Conservation (phyloP, 2,113 vertebrate genomes). For the Hippocampus comes region DNA sequence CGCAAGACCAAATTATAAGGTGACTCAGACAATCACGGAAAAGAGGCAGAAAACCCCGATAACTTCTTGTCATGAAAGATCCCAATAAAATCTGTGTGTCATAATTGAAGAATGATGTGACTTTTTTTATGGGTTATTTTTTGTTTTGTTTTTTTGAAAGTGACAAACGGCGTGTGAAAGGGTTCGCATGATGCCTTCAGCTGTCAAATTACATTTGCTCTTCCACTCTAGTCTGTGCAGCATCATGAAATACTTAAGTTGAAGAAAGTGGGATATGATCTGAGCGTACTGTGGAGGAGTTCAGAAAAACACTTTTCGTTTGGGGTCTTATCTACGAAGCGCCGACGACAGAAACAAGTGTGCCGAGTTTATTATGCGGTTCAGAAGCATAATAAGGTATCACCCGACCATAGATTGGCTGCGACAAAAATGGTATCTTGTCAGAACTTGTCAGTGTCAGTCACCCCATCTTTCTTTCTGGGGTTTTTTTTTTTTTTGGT, state of each 20-base stretch:
- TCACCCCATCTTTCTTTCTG: constrained; percentile 12
- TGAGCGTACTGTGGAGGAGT: no score
- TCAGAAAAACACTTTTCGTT: neutral
- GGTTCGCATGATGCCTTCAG: neutral
- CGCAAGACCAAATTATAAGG: constrained; percentile 30
- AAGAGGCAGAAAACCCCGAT: neutral
- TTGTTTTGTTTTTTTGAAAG: neutral
- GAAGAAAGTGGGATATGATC: neutral
- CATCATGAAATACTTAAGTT: neutral
- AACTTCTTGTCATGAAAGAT: neutral
- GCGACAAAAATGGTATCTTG: neutral
- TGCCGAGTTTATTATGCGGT: neutral
- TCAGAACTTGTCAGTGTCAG: neutral
- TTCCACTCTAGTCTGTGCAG: neutral
- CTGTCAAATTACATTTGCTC: neutral
- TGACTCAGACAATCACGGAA: neutral
- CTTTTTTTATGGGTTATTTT: neutral
- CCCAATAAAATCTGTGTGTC: neutral
- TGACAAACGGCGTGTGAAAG: neutral
- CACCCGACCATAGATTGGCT: neutral
- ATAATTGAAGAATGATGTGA: neutral
- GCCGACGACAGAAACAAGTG: neutral
- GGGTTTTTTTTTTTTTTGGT: neutral
- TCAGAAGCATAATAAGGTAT: neutral
- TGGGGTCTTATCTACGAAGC: neutral